Evolutionary conservation across 1,140 invertebrate species (phyloP), one percentile per base, ranked within the genome.

Genomic region (Octopus sinensis): DNA sequence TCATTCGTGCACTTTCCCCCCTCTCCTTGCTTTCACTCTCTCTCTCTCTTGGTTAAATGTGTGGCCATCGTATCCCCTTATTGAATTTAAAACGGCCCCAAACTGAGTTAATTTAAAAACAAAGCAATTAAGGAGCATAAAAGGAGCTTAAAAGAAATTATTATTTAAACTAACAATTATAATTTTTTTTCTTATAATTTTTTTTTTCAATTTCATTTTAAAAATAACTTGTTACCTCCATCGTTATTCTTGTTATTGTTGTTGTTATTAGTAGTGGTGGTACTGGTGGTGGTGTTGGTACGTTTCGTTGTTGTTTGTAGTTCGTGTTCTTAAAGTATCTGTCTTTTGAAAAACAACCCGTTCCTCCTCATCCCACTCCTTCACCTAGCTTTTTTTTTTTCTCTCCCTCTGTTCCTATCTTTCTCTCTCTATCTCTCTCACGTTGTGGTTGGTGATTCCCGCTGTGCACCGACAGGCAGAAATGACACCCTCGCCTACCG

Each of bases 401-500:
- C 56, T 17, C 56, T 17, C 56, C 17, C 17, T 62, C 17, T 62
- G 7, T 62, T 62, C 17, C 56, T 62, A 9, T 62, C 17, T 62
- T 62, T 62, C 17, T 62, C 56, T 62, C 17, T 62, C 56, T 62
- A 7, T 62, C 56, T 62, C 56, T 62, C 56, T 62, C 56, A 13
- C 68, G 68, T 13, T 77, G 76, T 77, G 76, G 76, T 77, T 77
- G 52, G 76, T 77, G 51, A 53, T 77, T 23, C 76, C 76, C 13
- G 76, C 30, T 12, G 79, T 23, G 23, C 51, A 17, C 13, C 56
- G 56, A 17, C 23, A 23, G 23, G 10, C 78, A 62, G 9, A 53
- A 62, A 85, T 85, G 85, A 73, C 82, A 4, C 82, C 85, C 6
- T 83, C 81, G 17, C 82, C 84, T 54, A 84, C 75, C 12, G 78